Evolutionary conservation across 2,888 invertebrate species (phyloP).

Genomic region (Dichetophora obliterata): DNA sequence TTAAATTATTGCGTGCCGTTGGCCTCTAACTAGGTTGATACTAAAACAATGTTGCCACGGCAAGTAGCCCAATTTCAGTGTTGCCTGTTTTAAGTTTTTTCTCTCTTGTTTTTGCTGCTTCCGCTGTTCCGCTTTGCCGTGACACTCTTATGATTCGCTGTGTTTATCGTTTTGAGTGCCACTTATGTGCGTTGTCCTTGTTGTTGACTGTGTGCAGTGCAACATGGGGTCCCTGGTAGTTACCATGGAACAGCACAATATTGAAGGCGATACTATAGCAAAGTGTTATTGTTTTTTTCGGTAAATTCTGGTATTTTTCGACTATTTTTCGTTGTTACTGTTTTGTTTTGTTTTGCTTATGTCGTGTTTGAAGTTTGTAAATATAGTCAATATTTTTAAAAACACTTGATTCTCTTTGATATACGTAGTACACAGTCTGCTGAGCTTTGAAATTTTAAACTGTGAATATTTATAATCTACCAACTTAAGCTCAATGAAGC

Average conservation of each 20-base stretch:
- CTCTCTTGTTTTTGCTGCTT: neutral
- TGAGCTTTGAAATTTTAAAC: too few relatives aligned
- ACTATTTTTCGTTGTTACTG: neutral
- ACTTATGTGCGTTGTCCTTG: neutral
- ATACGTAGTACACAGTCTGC: too few relatives aligned
- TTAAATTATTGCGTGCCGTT: conserved; percentile 13
- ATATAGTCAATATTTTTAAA: neutral
- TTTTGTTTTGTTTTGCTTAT: neutral
- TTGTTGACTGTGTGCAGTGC: neutral
- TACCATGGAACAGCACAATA: neutral
- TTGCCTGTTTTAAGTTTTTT: neutral
- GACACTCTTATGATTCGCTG: neutral
- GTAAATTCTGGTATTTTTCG: neutral
- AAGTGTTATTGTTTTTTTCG: neutral
- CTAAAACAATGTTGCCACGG: conserved; percentile 10
- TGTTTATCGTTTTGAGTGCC: neutral
- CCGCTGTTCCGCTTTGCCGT: neutral
- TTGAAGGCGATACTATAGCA: neutral
- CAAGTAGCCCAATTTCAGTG: neutral
- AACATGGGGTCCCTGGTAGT: neutral
- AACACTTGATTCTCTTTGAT: too few relatives aligned
- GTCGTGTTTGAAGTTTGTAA: neutral
- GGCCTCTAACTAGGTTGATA: neutral
- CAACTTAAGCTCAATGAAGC: too few relatives aligned
- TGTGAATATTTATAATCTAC: too few relatives aligned